These are phyloP conservation scores for Caenorhabditis sp. DNA, from an alignment of 2,888 invertebrate genomes.

Conservation along the genomic window DNA sequence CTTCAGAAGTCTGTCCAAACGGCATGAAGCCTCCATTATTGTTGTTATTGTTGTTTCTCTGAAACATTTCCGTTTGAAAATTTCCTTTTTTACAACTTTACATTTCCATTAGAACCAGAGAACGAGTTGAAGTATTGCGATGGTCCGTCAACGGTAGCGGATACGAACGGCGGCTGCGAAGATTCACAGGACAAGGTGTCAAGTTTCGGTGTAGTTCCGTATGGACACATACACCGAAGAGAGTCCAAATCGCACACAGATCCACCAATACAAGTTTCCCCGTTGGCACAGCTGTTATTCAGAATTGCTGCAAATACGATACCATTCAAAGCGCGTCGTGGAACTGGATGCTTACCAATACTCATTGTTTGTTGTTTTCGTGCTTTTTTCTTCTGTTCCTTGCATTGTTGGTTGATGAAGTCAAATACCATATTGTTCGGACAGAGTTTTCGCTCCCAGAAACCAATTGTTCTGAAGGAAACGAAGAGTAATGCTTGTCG, in stretches of 20 bases:
- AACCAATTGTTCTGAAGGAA: constrained; percentile 75
- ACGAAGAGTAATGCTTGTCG: no score
- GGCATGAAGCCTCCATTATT: constrained; percentile 47
- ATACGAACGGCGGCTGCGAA: constrained; percentile 56
- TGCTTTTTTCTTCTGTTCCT: constrained; percentile 69
- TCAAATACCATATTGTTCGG: constrained; percentile 81
- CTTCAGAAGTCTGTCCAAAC: constrained; percentile 33
- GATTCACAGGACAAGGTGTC: constrained; percentile 80
- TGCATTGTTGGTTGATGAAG: constrained; percentile 81
- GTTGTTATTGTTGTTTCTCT: constrained; percentile 43
- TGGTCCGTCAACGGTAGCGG: constrained; percentile 64
- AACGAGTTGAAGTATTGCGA: constrained; percentile 58
- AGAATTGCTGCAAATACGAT: constrained; percentile 76
- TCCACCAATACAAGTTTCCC: constrained; percentile 82
- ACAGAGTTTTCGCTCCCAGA: constrained; percentile 80
- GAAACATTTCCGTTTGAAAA: no score
- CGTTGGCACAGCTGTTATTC: constrained; percentile 81
- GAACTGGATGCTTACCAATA: constrained; percentile 69
- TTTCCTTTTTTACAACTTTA: no score
- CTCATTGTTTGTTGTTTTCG: constrained; percentile 74
- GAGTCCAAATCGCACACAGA: constrained; percentile 80
- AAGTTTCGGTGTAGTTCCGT: constrained; percentile 79
- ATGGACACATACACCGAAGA: constrained; percentile 80
- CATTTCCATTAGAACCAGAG: constrained; percentile 43
- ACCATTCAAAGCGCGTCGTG: not conserved